These are phyloP conservation scores for Formicarius rufipectus DNA, from an alignment of 2,113 vertebrate genomes.

Conservation along the genomic window DNA sequence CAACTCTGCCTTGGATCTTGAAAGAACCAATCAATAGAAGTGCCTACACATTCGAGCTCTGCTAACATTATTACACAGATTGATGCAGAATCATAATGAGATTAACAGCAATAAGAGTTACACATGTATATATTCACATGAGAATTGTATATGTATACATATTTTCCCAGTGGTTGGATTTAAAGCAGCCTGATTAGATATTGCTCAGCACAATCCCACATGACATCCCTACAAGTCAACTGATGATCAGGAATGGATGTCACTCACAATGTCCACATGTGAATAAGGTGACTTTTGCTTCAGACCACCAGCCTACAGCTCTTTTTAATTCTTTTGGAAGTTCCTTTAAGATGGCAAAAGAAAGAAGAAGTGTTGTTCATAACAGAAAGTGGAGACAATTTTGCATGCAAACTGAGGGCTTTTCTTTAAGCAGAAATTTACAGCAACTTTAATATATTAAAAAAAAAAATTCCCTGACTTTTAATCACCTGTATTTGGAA, in stretches of 20 bases:
- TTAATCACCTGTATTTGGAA: not conserved
- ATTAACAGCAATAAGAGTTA: not conserved
- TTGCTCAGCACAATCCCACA: not conserved
- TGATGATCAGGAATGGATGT: not conserved
- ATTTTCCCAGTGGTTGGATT: not conserved
- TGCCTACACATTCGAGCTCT: not conserved
- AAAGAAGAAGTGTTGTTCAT: not conserved
- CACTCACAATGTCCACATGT: accelerated
- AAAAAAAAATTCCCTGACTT: not conserved
- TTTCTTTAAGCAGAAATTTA: not conserved
- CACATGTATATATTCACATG: not conserved
- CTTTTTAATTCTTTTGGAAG: not conserved
- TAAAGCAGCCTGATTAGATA: not conserved
- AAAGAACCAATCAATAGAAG: not conserved
- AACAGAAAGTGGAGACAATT: not conserved
- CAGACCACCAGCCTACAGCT: not conserved
- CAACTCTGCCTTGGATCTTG: not conserved
- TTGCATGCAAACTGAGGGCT: not conserved
- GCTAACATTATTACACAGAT: not conserved
- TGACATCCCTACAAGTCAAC: not conserved
- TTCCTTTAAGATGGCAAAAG: not conserved
- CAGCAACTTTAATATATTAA: not conserved
- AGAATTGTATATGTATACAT: not conserved
- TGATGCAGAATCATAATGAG: not conserved
- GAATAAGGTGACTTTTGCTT: not conserved